Percentiles rank a stretch among this genome's conserved stretches.
These are phyloP conservation scores for Aeoliscus strigatus DNA, from an alignment of 2,797 vertebrate species.

Conservation along the genomic window DNA sequence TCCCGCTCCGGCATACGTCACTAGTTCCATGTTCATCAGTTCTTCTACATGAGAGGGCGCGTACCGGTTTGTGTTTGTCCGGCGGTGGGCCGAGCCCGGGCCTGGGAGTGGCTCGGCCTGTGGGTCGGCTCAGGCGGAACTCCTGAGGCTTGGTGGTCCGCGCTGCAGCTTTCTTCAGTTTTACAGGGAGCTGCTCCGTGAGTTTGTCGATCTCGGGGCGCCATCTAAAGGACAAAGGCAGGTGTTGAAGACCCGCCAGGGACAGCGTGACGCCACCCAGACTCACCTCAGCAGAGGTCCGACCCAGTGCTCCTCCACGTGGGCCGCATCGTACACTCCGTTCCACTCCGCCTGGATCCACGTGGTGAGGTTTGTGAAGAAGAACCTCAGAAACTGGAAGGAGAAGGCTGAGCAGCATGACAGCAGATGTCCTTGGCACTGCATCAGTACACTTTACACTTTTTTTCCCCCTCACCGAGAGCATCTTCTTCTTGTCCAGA, in stretches of 20 bases:
- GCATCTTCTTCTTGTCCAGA: slow-evolving; percentile 78
- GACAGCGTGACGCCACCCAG: too few relatives aligned
- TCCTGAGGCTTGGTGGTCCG: slow-evolving; percentile 78
- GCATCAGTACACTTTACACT: too few relatives aligned
- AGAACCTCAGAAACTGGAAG: slow-evolving; percentile 87
- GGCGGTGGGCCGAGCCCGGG: slow-evolving; percentile 71
- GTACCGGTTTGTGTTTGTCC: slow-evolving; percentile 78
- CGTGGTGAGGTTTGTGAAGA: slow-evolving; percentile 82
- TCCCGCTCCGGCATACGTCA: too few relatives aligned
- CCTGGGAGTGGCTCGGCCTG: slow-evolving; percentile 66
- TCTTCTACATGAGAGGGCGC: too few relatives aligned
- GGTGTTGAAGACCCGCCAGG: too few relatives aligned
- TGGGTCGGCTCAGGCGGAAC: slow-evolving; percentile 81
- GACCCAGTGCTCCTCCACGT: slow-evolving; percentile 82
- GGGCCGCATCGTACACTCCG: slow-evolving; percentile 76
- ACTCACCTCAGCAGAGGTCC: slow-evolving; percentile 82
- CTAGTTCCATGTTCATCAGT: too few relatives aligned
- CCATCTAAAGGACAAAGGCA: slow-evolving; percentile 77
- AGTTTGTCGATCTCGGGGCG: slow-evolving; percentile 78
- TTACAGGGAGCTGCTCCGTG: slow-evolving; percentile 68
- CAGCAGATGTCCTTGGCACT: too few relatives aligned
- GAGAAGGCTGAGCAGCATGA: too few relatives aligned
- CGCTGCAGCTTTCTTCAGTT: slow-evolving; percentile 51
- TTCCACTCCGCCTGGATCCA: slow-evolving; percentile 90
- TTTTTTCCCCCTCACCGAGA: too few relatives aligned